These are phyloP conservation scores for Liposcelis brunnea DNA, from an alignment of 2,888 invertebrate genomes.

Conservation along the genomic window DNA sequence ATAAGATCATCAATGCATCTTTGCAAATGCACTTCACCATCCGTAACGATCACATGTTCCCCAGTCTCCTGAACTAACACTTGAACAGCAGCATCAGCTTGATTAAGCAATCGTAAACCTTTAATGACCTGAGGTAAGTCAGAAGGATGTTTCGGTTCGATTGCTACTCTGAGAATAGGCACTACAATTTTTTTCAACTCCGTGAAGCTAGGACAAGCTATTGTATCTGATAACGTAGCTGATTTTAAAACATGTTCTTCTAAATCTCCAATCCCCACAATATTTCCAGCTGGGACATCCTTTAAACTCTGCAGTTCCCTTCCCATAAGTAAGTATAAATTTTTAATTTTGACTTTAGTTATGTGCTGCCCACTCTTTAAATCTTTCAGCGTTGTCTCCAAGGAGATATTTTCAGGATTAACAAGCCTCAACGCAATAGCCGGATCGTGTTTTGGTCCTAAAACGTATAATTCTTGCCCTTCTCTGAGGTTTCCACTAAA, in stretches of 20 bases:
- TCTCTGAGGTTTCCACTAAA: conserved; percentile 70
- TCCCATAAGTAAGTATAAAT: conserved; percentile 84
- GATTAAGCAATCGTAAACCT: conserved; percentile 70
- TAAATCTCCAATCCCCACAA: conserved; percentile 74
- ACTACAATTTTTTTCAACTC: conserved; percentile 41
- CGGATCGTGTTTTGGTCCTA: conserved; percentile 82
- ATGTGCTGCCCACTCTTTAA: conserved; percentile 44
- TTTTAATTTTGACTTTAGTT: conserved; percentile 43
- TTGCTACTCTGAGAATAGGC: conserved; percentile 84
- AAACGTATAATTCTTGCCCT: conserved; percentile 63
- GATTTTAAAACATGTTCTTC: conserved; percentile 74
- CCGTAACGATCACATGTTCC: conserved; percentile 84
- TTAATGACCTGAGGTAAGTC: conserved; percentile 46
- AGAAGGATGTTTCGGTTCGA: conserved; percentile 67
- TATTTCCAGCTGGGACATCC: conserved; percentile 75
- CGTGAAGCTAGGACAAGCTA: conserved; percentile 73
- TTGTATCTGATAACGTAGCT: conserved; percentile 66
- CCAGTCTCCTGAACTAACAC: conserved; percentile 84
- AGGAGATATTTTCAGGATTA: conserved; percentile 19
- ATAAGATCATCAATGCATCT: conserved; percentile 86
- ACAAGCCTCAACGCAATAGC: conserved; percentile 29
- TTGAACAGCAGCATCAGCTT: conserved; percentile 87
- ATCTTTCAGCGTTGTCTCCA: conserved; percentile 35
- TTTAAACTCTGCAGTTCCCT: conserved; percentile 67
- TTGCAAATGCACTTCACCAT: conserved; percentile 93